Evolutionary conservation across 2,888 invertebrate species (phyloP), one percentile per base, ranked within the genome.

Genomic region (Cybosia mesomella): DNA sequence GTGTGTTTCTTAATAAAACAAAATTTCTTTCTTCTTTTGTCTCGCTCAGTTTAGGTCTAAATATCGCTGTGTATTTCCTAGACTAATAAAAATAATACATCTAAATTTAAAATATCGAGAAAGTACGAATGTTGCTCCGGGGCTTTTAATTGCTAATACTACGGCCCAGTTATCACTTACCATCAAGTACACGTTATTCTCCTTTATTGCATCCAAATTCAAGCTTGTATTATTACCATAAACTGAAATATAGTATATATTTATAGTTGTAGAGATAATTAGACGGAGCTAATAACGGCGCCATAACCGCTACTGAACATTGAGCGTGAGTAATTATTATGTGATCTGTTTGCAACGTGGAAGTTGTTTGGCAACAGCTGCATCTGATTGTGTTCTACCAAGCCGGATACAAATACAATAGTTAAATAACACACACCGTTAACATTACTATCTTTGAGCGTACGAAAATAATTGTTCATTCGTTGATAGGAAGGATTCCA

Each of bases 341-440:
- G 64, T 57, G 39, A 68, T 68, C 43, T 63, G 43, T 43, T 59
- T n/a, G 62, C 54, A 43, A 58, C 36, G 53, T 58, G 58, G 67
- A 63, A 67, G 61, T 57, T 63, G 49, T 63, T 64, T 32, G 43
- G 62, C 13, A 68, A 60, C 68, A 64, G 68, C 58, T 68, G 68
- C 64, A 64, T 55, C 28, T 34, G 39, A 68, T 68, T 64, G n/a
- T 59, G 59, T 21, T 62, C 36, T 59, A 59, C n/a, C 28, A 36
- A 34, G 43, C 18, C 28, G 15, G n/a, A n/a, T 36, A 66, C 36
- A 54, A 34, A 53, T 22, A 28, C 24, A 61, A 22, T 43, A 24
- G 57, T 18, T 58, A 13, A 22, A 10, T 60, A n/a, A n/a, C n/a
- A n/a, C n/a, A n/a, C n/a, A n/a, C n/a, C n/a, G 18, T 39, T 58